Evolutionary conservation across 2,113 vertebrate genomes (phyloP).

Genomic region (Phocoena phocoena): DNA sequence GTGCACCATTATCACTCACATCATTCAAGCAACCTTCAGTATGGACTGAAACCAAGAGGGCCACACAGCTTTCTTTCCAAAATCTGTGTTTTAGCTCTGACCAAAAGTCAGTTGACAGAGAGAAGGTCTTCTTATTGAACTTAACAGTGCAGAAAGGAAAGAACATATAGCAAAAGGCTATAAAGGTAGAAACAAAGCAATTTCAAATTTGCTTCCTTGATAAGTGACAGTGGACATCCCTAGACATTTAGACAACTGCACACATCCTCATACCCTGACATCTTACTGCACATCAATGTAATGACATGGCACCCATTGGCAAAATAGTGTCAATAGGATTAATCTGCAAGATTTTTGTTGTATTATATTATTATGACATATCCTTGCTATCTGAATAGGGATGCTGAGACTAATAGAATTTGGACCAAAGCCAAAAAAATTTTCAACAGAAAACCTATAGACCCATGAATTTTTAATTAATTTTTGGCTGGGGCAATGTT

Average conservation of each 20-base stretch:
- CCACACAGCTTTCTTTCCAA: slow-evolving; percentile 17
- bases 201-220: not conserved
- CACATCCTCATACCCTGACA: not conserved
- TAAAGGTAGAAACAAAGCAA: not conserved
- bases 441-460: not conserved
- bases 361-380: not conserved
- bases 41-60: not conserved
- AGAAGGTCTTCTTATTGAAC: not conserved
- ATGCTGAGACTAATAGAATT: not conserved
- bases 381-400: not conserved
- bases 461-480: not conserved
- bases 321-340: not conserved
- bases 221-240: not conserved
- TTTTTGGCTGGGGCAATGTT: not conserved
- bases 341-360: not conserved
- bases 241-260: not conserved
- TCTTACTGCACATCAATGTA: not conserved
- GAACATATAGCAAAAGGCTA: not conserved
- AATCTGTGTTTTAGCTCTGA: not conserved
- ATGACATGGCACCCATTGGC: not conserved
- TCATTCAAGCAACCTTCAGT: not conserved
- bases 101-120: not conserved
- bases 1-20: not conserved
- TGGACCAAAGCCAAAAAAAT: not conserved
- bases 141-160: not conserved